Percentiles rank a stretch among this genome's conserved stretches.
These are phyloP conservation scores for Taphrorychus bicolor DNA, from an alignment of 2,888 invertebrate species.

Conservation along the genomic window DNA sequence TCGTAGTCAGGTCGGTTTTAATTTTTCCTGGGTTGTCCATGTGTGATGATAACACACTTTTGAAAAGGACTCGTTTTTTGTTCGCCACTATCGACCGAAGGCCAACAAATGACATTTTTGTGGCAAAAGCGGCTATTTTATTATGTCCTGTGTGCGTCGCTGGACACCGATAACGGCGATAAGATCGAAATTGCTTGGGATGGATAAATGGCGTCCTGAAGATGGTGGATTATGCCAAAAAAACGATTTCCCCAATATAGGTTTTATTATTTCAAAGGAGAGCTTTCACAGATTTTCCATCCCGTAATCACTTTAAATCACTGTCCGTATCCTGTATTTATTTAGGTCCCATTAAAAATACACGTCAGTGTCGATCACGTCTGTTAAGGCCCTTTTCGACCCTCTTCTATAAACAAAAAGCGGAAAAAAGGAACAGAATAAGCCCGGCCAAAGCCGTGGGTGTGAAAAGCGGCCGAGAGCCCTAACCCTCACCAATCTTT, in stretches of 20 bases:
- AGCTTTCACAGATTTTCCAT: constrained; percentile 17
- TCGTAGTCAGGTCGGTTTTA: constrained; percentile 19
- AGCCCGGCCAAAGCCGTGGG: not conserved
- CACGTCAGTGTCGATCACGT: constrained; percentile 36
- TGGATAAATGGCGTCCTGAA: not conserved
- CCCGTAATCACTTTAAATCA: constrained; percentile 33
- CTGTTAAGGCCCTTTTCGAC: constrained; percentile 23
- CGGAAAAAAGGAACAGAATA: constrained; percentile 19
- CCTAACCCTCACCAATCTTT: not conserved
- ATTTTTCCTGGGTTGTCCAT: constrained; percentile 26
- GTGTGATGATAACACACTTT: constrained; percentile 28
- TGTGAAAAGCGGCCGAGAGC: not conserved
- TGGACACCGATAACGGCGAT: not conserved
- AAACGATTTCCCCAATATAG: not conserved
- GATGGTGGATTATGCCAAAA: not conserved
- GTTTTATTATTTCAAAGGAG: not conserved
- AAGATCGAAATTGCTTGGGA: not conserved
- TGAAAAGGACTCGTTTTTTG: constrained; percentile 12
- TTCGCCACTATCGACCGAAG: not conserved
- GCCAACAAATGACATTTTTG: not conserved
- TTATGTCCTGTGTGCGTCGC: not conserved
- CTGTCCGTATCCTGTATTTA: constrained; percentile 29
- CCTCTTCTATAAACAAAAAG: constrained; percentile 29
- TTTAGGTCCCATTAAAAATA: constrained; percentile 39
- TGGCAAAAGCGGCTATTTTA: not conserved